These are phyloP conservation scores for Procambarus virginalis DNA, from an alignment of 1,140 invertebrate species.

Conservation along the genomic window DNA sequence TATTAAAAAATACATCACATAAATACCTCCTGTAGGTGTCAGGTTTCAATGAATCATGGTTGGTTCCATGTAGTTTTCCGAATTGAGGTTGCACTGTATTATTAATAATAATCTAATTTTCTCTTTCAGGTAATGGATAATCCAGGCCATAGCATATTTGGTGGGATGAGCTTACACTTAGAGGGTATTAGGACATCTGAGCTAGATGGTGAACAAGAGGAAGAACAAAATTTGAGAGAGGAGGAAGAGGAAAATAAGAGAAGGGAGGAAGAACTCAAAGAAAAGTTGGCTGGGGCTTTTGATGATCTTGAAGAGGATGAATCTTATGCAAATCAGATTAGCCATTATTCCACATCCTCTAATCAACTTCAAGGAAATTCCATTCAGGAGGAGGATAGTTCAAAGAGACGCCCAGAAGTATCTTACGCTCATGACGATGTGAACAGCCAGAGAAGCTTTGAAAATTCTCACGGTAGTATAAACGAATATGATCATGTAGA, in stretches of 20 bases:
- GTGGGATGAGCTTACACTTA: slow-evolving; percentile 36
- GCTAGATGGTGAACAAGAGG: slow-evolving; percentile 57
- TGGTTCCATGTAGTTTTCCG: no score
- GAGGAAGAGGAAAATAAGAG: slow-evolving; percentile 39
- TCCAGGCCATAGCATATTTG: slow-evolving; percentile 42
- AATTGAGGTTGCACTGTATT: neutral
- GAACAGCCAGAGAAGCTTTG: neutral
- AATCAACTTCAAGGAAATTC: neutral
- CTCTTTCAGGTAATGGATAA: slow-evolving; percentile 54
- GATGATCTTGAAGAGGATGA: slow-evolving; percentile 67
- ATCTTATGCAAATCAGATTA: neutral
- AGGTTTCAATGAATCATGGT: no score
- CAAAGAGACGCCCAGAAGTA: neutral
- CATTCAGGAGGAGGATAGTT: neutral
- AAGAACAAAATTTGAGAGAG: slow-evolving; percentile 42
- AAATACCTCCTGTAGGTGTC: no score
- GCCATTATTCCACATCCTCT: neutral
- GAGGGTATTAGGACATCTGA: slow-evolving; percentile 30
- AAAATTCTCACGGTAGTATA: neutral
- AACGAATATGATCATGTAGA: neutral
- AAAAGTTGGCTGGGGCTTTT: slow-evolving; percentile 59
- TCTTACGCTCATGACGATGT: neutral
- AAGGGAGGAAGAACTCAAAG: slow-evolving; percentile 51
- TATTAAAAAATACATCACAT: no score
- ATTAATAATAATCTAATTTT: neutral